Base-by-base conservation (phyloP, 64 coral and sea anemone species). In the Acropora tenuis region DNA sequence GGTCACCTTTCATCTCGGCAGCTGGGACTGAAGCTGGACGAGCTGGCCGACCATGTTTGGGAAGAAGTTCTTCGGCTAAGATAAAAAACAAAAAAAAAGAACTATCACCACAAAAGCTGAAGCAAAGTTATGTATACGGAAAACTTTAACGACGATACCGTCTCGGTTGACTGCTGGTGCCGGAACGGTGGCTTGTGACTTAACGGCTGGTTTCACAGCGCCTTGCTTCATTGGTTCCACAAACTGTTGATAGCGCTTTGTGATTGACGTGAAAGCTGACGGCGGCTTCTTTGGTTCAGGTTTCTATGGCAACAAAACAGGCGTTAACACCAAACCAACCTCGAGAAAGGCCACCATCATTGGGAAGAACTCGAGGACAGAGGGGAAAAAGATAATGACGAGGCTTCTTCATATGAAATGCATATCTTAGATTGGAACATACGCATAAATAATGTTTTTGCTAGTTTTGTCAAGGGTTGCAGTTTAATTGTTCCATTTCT, bases 241-340 rank as follows among this genome's bases (percentile, higher is more conserved):
- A 5, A 88, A 88, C 57, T 75, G 86, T 20, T 76, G 72, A 60
- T 88, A 78, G 45, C 86, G 72, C 71, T 88, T 88, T 19, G 72
- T 88, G 50, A 88, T 60, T 58, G 86, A 88, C 44, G 86, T 78
- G 44, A 88, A 78, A 76, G 86, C 86, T 43, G 86, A 88, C 50
- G 41, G 86, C 72, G 86, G 30, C 45, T 50, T 88, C 55, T 66
- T 88, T 88, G 75, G 63, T 71, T 45, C 82, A 15, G 17, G 82
- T 85, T 85, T 85, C 82, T 85, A 85, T 19, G 63, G 82, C 16
- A 85, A 85, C 45, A 85, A 85, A 8, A 8, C 1, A 17, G 9
- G 16, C 47, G 72, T 47, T 15, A 71, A 47, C 16, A 85, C 82
- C 30, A 30, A 30, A 30, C 30, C 30, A 30, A 30, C 30, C 30